Evolutionary conservation across 2,113 vertebrate genomes (phyloP).

Genomic region (Corvus hawaiiensis): DNA sequence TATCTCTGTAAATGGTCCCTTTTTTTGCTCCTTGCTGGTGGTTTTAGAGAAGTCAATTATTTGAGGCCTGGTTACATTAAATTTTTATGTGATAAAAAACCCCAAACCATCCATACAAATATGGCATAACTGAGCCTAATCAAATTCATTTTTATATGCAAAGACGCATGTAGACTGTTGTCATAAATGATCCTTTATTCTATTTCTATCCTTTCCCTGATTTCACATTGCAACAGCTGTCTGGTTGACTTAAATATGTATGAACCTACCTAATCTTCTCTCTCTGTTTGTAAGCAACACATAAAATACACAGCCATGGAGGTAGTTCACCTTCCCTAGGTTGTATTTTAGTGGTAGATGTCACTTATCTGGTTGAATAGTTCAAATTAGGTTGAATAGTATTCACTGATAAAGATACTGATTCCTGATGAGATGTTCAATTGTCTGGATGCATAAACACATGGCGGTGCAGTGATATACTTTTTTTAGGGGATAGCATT

Average conservation of each 20-base stretch:
- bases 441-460: not conserved
- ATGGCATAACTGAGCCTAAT: not conserved
- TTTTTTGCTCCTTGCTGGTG: not conserved
- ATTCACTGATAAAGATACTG: not conserved
- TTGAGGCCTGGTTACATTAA: constrained; percentile 8
- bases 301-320: not conserved
- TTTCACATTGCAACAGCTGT: not conserved
- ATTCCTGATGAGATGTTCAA: not conserved
- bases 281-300: not conserved
- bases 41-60: not conserved
- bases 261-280: not conserved
- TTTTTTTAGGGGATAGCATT: not conserved
- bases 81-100: not conserved
- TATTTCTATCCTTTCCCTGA: not conserved
- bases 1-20: constrained; percentile 57
- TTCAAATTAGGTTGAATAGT: not conserved
- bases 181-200: not conserved
- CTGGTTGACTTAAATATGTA: not conserved
- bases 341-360: not conserved
- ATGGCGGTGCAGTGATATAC: not conserved
- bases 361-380: not conserved
- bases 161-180: not conserved
- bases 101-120: not conserved
- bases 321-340: not conserved
- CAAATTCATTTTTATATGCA: not conserved